phyloP scores from a whole-genome alignment of 2,888 invertebrate genomes.

The Aphidoletes aphidimyza region DNA sequence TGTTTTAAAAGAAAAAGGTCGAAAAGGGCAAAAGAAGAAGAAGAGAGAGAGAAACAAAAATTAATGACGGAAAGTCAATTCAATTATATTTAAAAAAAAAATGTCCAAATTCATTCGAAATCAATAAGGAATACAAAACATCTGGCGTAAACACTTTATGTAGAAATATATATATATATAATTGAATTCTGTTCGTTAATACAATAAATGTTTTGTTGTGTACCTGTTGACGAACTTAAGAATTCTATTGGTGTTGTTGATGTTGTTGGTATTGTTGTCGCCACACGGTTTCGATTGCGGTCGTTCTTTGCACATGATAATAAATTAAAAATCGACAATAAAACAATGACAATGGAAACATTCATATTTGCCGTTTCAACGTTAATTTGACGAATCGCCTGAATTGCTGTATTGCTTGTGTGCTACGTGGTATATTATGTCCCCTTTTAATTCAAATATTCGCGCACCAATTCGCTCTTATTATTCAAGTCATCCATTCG shows the following conservation, averaged over 20 bases:
- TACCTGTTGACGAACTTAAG: slow-evolving; percentile 47
- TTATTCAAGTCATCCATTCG: slow-evolving; percentile 49
- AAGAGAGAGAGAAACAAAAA: not conserved
- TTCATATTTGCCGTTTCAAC: slow-evolving; percentile 41
- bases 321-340: slow-evolving; percentile 47
- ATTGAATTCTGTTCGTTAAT: too few relatives aligned
- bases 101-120: too few relatives aligned
- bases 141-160: too few relatives aligned
- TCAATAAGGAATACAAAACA: too few relatives aligned
- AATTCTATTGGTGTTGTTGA: slow-evolving; percentile 34
- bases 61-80: not conserved
- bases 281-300: not conserved
- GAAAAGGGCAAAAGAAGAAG: not conserved
- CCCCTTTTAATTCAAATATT: not conserved
- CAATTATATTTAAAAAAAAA: too few relatives aligned
- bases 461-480: not conserved
- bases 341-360: slow-evolving; percentile 39
- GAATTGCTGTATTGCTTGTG: not conserved
- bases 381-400: not conserved
- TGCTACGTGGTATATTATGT: not conserved
- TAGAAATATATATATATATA: too few relatives aligned
- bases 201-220: not conserved
- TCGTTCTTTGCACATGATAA: slow-evolving; percentile 2
- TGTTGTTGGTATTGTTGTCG: not conserved
- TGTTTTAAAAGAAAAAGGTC: not conserved